Evolutionary conservation across 2,888 invertebrate species (phyloP).

Genomic region (Gandaritis pyraliata): DNA sequence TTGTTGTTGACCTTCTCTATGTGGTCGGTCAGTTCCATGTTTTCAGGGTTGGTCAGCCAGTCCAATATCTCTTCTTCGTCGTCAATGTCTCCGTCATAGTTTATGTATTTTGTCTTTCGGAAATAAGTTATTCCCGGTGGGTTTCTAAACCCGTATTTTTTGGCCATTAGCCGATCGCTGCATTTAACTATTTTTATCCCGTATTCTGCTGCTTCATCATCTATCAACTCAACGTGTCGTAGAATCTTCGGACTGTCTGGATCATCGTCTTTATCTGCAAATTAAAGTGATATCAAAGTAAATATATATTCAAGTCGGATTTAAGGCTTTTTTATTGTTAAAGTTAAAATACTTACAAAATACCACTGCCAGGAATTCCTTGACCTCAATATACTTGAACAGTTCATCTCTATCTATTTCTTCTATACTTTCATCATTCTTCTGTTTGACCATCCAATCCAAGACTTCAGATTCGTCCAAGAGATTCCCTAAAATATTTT

Average conservation of each 20-base stretch:
- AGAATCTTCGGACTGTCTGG: constrained; percentile 91
- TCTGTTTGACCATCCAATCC: constrained; percentile 96
- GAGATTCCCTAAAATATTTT: constrained; percentile 79
- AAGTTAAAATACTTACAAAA: constrained; percentile 90
- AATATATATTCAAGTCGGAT: neutral
- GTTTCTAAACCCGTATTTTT: constrained; percentile 95
- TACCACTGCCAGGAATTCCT: constrained; percentile 95
- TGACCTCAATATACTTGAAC: constrained; percentile 93
- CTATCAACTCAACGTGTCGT: constrained; percentile 94
- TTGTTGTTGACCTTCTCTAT: constrained; percentile 96
- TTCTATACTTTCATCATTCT: constrained; percentile 95
- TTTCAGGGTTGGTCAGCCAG: constrained; percentile 96
- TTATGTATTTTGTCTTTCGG: constrained; percentile 94
- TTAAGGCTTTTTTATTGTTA: neutral
- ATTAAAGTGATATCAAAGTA: neutral
- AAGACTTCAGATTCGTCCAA: constrained; percentile 92
- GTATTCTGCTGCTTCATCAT: constrained; percentile 95
- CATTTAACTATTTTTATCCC: constrained; percentile 96
- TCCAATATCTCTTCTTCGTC: constrained; percentile 96
- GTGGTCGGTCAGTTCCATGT: constrained; percentile 96
- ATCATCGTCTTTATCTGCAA: constrained; percentile 91
- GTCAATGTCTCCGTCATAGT: constrained; percentile 96
- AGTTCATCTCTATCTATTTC: constrained; percentile 93
- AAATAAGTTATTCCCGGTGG: constrained; percentile 96
- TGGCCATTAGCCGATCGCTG: constrained; percentile 95